Conservation (phyloP, 2,888 invertebrate genomes). For the Odiellus spinosus region DNA sequence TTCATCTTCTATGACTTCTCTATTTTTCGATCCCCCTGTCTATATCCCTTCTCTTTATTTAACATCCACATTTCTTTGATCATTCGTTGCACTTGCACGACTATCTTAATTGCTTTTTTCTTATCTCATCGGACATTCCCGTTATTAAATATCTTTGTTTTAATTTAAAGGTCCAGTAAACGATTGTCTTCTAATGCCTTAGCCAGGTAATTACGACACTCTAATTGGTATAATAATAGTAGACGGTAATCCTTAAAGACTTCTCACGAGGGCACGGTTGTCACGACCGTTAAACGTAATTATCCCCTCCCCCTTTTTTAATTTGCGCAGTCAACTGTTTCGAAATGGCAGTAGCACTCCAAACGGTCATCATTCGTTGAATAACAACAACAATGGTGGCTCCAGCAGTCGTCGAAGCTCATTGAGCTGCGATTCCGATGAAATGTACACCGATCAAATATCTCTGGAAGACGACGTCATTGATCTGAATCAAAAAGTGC, state of each 20-base stretch:
- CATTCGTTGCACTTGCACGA: too few relatives aligned
- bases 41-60: too few relatives aligned
- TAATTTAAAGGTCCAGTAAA: constrained; percentile 10
- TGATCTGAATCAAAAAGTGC: constrained; percentile 70
- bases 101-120: too few relatives aligned
- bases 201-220: constrained; percentile 8
- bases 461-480: constrained; percentile 82
- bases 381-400: too few relatives aligned
- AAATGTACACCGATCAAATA: constrained; percentile 67
- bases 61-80: too few relatives aligned
- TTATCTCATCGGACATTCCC: too few relatives aligned
- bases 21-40: too few relatives aligned
- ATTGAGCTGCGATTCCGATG: constrained; percentile 61
- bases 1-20: neutral
- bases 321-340: neutral
- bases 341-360: neutral
- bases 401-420: constrained; percentile 50
- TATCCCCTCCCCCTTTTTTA: too few relatives aligned
- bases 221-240: too few relatives aligned
- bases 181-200: constrained; percentile 15
- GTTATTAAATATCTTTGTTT: neutral
- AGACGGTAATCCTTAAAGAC: too few relatives aligned
- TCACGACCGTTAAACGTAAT: too few relatives aligned
- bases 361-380: neutral
- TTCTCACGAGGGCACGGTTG: too few relatives aligned